phyloP scores from a whole-genome alignment of 2,888 invertebrate genomes.

The Stictocephala bisonia region DNA sequence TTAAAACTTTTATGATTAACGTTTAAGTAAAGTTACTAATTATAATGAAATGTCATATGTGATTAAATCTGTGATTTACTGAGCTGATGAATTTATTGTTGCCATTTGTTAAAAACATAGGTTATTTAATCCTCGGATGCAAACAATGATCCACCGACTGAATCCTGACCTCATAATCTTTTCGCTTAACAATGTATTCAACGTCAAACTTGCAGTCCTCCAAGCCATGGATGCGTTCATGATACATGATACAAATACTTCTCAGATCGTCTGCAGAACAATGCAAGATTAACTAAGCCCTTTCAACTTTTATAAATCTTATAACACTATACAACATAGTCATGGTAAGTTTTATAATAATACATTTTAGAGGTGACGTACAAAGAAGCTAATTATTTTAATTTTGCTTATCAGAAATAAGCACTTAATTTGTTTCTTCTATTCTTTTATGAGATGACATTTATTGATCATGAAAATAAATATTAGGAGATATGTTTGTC shows the following conservation, averaged over 20 bases:
- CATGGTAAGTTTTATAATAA: no score
- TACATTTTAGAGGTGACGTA: no score
- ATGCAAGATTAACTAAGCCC: no score
- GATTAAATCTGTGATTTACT: neutral
- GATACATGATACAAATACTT: slow-evolving; percentile 67
- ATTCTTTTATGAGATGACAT: no score
- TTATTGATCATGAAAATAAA: no score
- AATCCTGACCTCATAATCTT: slow-evolving; percentile 92
- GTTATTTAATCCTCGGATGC: slow-evolving; percentile 18
- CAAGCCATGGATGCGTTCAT: slow-evolving; percentile 87
- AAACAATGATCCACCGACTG: slow-evolving; percentile 1
- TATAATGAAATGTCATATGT: neutral
- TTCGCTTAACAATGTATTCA: slow-evolving; percentile 97
- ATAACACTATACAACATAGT: no score
- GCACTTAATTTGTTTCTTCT: no score
- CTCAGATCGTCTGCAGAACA: slow-evolving; percentile 30
- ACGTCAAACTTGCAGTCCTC: slow-evolving; percentile 98
- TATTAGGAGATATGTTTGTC: no score
- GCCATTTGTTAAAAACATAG: slow-evolving; percentile 12
- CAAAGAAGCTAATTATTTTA: no score
- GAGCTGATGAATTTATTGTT: slow-evolving; percentile 12
- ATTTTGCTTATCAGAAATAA: no score
- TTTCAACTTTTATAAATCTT: no score
- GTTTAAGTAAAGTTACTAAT: neutral
- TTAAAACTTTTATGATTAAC: neutral